Percentiles rank a stretch among this genome's conserved stretches.
phyloP scores from a whole-genome alignment of 2,797 vertebrate species.

The Acropternis orthonyx region DNA sequence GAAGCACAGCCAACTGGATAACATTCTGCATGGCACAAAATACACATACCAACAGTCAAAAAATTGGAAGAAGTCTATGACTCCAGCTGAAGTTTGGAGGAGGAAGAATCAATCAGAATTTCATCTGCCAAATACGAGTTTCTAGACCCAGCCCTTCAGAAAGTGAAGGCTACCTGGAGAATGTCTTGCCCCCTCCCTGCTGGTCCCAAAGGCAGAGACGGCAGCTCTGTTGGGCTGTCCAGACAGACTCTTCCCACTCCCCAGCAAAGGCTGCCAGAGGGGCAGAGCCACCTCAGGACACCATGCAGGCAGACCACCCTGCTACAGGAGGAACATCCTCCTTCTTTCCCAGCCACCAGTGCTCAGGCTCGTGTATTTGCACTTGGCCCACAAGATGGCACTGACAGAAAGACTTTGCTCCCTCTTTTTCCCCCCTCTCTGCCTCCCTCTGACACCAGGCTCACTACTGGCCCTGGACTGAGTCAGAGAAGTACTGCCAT shows the following conservation, averaged over 20 bases:
- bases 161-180: neutral
- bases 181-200: neutral
- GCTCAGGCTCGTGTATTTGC: neutral
- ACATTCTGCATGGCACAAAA: fast-evolving
- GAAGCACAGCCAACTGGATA: neutral
- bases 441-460: neutral
- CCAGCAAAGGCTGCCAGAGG: neutral
- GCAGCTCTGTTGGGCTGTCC: neutral
- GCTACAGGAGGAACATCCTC: neutral
- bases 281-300: neutral
- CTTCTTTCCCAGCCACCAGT: neutral
- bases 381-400: conserved; percentile 24
- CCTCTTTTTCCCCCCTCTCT: neutral
- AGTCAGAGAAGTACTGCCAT: conserved; percentile 23
- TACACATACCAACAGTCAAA: neutral
- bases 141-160: neutral
- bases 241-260: neutral
- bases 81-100: neutral
- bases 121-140: neutral
- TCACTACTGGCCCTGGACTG: neutral
- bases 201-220: neutral
- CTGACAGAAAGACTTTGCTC: neutral
- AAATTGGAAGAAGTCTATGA: neutral
- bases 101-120: neutral
- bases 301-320: fast-evolving